Evolutionary conservation across 2,888 invertebrate genomes (phyloP), one percentile per base, ranked within the genome.

Genomic region (Epistrophe eligans): DNA sequence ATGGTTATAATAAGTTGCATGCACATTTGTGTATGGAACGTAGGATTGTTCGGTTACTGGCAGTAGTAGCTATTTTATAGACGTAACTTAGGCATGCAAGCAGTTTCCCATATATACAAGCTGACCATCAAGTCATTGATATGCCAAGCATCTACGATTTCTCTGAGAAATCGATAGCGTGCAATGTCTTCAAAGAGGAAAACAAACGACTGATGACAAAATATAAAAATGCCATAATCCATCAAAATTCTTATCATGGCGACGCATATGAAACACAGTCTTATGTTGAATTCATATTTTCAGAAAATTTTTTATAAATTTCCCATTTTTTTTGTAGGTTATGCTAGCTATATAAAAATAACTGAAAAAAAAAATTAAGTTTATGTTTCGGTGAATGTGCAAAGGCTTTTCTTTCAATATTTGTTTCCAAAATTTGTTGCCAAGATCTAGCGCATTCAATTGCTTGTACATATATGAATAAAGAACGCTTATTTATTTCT

Each of bases 91-190:
- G 70, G 50, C 48, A 67, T 70, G 70, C 52, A 38, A n/a, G 73
- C 79, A n/a, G 35, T 48, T 79, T 70, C 55, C 35, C 66, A 62
- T 60, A 60, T 40, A 43, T 9, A 50, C 55, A 43, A 40, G 38
- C 28, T 76, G 74, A 67, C 57, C 57, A n/a, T n/a, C n/a, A 24
- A 50, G 79, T 84, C 74, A 70, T 84, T 84, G 79, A 79, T 79
- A 84, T 84, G 84, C 84, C 71, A 76, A 38, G 70, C 79, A 76
- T 64, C 38, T 64, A 72, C 76, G 40, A 58, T 76, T 79, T 84
- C 76, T 84, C 80, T 79, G n/a, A 76, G 79, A 76, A 79, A 79
- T 55, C 40, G 55, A 74, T 70, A 74, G 48, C 57, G 79, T 74
- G 74, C 62, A 62, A 50, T 66, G 66, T 70, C 60, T 79, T 62